phyloP scores from a whole-genome alignment of 2,797 vertebrate species.

The Malurus splendens region DNA sequence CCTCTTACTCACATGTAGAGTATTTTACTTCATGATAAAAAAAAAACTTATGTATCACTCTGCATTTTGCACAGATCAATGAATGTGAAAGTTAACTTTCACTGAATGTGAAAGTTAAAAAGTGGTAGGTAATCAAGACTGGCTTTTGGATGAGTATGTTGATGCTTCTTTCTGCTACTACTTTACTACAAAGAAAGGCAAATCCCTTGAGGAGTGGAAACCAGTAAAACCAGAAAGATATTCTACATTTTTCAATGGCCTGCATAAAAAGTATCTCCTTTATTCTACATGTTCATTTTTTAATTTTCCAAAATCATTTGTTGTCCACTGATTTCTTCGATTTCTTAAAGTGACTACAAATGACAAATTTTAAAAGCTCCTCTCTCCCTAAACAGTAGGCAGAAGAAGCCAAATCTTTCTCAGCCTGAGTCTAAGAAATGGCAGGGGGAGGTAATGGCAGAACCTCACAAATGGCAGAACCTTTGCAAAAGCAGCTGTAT shows the following conservation, averaged over 20 bases:
- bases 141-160: background rate
- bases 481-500: background rate
- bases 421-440: background rate
- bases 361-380: background rate
- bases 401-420: background rate
- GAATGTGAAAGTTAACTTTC: background rate
- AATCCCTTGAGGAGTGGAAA: background rate
- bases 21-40: background rate
- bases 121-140: background rate
- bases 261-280: background rate
- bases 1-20: background rate
- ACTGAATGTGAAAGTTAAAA: background rate
- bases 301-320: background rate
- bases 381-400: background rate
- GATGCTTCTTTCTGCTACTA: background rate
- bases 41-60: background rate
- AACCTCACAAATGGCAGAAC: background rate
- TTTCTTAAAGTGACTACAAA: background rate
- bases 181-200: background rate
- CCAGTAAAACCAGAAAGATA: background rate
- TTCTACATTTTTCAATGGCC: background rate
- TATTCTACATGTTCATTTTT: background rate
- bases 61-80: background rate
- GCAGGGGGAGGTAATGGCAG: background rate
- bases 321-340: background rate